A percentile compares a stretch with the other conserved stretches of the same genome.
Conservation (phyloP, 2,113 vertebrate species). For the Ovis aries region ARS-UI_Ramb_v3.0 NC_056076.1:56719501-56720000, state of each 20-base stretch:
- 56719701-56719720: too few species aligned
- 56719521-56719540: fast-evolving
- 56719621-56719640: too few species aligned
- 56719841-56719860: neutral
- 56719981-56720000: neutral
- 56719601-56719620: neutral
- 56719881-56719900: neutral
- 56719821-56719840: neutral
- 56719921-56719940: neutral
- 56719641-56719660: neutral
- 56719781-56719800: neutral
- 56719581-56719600: neutral
- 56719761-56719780: neutral
- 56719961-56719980: neutral
- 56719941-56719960: neutral
- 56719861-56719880: neutral
- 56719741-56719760: neutral
- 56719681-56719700: neutral
- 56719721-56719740: neutral
- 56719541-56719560: neutral
- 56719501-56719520: neutral
- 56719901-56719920: fast-evolving
- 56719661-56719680: neutral
- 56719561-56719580: neutral
- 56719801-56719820: neutral